Conservation (phyloP, 2,797 vertebrate species). For the Tauraco hartlaubi region DNA sequence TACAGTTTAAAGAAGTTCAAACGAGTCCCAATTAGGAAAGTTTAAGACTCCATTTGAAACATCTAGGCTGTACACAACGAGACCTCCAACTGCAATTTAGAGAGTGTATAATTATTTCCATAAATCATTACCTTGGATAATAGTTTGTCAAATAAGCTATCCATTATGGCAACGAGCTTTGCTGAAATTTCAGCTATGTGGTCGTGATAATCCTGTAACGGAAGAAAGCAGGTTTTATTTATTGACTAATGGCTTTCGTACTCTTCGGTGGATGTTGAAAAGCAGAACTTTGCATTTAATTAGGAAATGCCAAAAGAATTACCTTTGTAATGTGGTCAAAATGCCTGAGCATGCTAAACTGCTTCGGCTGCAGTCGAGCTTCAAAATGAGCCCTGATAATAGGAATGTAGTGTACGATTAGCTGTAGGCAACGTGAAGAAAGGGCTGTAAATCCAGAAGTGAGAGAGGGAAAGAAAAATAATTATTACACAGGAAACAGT, state of each 20-base stretch:
- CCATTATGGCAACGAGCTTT: constrained; percentile 99
- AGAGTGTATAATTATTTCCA: constrained; percentile 14
- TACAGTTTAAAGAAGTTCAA: not conserved
- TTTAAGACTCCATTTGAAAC: not conserved
- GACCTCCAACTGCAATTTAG: not conserved
- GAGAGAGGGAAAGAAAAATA: not conserved
- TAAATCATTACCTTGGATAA: constrained; percentile 90
- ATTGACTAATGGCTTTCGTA: not conserved
- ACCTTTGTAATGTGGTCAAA: constrained; percentile 99
- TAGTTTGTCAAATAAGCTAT: constrained; percentile 95
- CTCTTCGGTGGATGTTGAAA: not conserved
- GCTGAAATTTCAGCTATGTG: constrained; percentile 96
- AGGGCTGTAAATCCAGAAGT: constrained; percentile 82
- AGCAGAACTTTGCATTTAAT: constrained; percentile 3
- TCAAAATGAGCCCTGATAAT: constrained; percentile 94
- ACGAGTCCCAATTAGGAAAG: not conserved
- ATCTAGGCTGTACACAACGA: not conserved
- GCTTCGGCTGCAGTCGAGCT: constrained; percentile 94
- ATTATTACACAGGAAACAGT: not conserved
- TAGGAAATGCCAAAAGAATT: constrained; percentile 58
- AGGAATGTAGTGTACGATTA: constrained; percentile 97
- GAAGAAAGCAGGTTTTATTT: constrained; percentile 65
- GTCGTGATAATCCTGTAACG: constrained; percentile 94
- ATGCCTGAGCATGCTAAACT: constrained; percentile 93
- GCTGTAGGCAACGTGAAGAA: constrained; percentile 95